These are phyloP conservation scores for Gymnoscelis rufifasciata DNA, from an alignment of 2,888 invertebrate genomes.

Conservation along the genomic window DNA sequence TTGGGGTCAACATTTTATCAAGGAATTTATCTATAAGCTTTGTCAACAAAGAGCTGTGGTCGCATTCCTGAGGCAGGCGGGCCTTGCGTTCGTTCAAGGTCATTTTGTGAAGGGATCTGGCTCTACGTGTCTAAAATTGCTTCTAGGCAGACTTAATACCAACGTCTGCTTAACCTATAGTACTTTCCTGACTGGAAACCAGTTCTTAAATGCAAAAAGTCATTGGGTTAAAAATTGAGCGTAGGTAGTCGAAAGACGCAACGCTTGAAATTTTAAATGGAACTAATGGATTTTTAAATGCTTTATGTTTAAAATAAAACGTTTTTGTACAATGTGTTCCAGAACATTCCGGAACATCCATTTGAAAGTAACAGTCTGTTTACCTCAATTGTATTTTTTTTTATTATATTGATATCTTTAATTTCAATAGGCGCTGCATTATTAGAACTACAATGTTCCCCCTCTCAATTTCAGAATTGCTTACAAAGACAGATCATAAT, in stretches of 20 bases:
- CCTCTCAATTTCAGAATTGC: no score
- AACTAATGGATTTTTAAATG: no score
- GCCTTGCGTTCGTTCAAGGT: conserved; percentile 68
- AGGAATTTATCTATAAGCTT: conserved; percentile 40
- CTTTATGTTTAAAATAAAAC: no score
- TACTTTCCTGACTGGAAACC: conserved; percentile 32
- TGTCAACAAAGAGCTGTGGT: conserved; percentile 61
- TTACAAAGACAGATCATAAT: conserved; percentile 13
- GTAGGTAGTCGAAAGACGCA: conserved; percentile 2
- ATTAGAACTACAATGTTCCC: no score
- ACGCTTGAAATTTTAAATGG: neutral
- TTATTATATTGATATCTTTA: no score
- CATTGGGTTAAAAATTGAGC: conserved; percentile 19
- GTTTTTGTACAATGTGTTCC: no score
- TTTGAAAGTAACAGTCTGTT: no score
- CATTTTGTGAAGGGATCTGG: conserved; percentile 64
- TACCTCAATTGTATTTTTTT: no score
- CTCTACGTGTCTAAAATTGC: conserved; percentile 34
- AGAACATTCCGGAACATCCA: no score
- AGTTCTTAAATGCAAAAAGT: conserved; percentile 19
- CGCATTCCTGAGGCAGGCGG: conserved; percentile 61
- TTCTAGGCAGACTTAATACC: conserved; percentile 18
- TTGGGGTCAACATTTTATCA: conserved; percentile 29
- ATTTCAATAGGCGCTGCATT: no score
- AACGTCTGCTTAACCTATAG: conserved; percentile 24